Evolutionary conservation across 2,888 invertebrate genomes (phyloP).

Genomic region (Stenodema calcarata): DNA sequence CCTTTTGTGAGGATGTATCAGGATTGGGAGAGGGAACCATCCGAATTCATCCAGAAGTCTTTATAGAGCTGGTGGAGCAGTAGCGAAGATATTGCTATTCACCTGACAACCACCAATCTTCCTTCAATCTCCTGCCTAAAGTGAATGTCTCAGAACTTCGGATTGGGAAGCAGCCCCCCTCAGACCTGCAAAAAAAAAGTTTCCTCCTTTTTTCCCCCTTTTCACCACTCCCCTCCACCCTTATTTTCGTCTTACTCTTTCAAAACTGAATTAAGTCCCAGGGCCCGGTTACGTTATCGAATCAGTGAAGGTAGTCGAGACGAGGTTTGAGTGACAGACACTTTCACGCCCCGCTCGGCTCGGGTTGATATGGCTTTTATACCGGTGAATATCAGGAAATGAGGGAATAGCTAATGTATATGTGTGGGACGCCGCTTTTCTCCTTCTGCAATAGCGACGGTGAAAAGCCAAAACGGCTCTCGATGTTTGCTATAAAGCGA

Average conservation of each 20-base stretch:
- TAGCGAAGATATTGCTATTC: conserved; percentile 20
- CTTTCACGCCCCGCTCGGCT: neutral
- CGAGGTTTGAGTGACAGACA: conserved; percentile 1
- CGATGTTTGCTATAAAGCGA: no score
- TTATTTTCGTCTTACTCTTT: neutral
- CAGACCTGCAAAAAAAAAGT: neutral
- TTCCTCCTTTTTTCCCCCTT: neutral
- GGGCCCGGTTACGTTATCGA: neutral
- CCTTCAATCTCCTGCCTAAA: conserved; percentile 19
- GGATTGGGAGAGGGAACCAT: neutral
- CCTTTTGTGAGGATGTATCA: neutral
- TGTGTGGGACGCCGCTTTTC: no score
- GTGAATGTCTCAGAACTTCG: conserved; percentile 11
- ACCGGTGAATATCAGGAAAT: neutral
- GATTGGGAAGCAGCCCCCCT: neutral
- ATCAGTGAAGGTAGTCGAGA: neutral
- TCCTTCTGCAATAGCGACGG: no score
- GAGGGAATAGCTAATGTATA: neutral
- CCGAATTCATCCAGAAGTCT: neutral
- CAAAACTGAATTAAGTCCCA: neutral
- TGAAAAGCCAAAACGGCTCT: no score
- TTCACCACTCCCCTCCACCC: neutral
- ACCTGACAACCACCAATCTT: conserved; percentile 32
- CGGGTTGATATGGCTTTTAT: neutral
- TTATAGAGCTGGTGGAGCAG: neutral